These are phyloP conservation scores for Leptinotarsa haldemani DNA, from an alignment of 2,888 invertebrate species.

Conservation along the genomic window DNA sequence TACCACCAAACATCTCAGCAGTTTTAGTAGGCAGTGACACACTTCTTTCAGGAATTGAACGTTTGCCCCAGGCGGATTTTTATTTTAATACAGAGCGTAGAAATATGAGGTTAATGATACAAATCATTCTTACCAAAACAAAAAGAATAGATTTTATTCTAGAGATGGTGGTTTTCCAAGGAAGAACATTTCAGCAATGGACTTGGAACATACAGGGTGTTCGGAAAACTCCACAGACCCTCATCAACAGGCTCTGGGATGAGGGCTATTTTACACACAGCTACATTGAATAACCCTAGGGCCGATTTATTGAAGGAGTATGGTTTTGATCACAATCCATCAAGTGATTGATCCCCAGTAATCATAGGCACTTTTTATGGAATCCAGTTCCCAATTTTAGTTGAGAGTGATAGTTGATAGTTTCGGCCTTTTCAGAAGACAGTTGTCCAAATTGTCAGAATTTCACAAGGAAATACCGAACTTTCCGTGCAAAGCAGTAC, in stretches of 20 bases:
- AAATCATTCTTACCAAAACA: background rate
- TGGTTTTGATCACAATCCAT: too few species aligned
- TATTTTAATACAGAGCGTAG: background rate
- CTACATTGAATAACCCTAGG: background rate
- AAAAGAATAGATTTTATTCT: background rate
- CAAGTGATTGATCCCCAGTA: too few species aligned
- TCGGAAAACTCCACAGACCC: constrained; percentile 5
- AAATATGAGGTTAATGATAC: background rate
- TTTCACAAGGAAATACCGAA: background rate
- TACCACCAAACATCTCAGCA: too few species aligned
- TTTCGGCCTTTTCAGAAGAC: too few species aligned
- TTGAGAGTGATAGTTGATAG: too few species aligned
- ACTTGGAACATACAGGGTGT: background rate
- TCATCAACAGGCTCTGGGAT: background rate
- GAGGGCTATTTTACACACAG: background rate
- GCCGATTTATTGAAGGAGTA: too few species aligned
- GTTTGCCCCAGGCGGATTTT: background rate
- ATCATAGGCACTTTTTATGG: too few species aligned
- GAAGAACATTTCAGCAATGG: background rate
- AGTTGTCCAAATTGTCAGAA: background rate
- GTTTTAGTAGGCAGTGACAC: too few species aligned
- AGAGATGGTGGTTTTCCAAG: background rate
- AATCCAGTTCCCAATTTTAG: too few species aligned
- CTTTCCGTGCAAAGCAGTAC: background rate
- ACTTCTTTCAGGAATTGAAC: too few species aligned